A percentile compares a stretch with the other conserved stretches of the same genome.
Evolutionary conservation across 2,888 invertebrate genomes (phyloP).

Genomic region (Tricholauxania praeusta): DNA sequence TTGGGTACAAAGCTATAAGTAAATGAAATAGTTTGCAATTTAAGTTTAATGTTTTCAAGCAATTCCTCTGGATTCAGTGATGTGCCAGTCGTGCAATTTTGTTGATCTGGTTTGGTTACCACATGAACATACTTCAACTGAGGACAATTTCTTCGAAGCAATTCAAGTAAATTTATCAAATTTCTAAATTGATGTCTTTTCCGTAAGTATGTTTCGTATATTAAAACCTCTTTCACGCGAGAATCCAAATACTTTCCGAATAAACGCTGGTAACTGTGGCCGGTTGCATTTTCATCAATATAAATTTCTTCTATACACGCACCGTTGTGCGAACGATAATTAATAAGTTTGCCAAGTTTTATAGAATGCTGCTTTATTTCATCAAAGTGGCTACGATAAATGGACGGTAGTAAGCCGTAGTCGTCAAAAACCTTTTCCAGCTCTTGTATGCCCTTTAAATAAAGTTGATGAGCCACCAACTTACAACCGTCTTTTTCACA

Average conservation of each 20-base stretch:
- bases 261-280: conserved; percentile 79
- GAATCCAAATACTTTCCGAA: conserved; percentile 84
- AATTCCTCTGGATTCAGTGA: conserved; percentile 63
- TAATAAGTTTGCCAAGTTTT: conserved; percentile 17
- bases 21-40: conserved; percentile 72
- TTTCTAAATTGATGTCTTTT: conserved; percentile 86
- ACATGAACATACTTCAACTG: conserved; percentile 73
- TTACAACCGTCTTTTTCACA: conserved; percentile 34
- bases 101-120: conserved; percentile 71
- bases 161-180: conserved; percentile 82
- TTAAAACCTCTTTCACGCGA: conserved; percentile 74
- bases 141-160: conserved; percentile 76
- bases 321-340: conserved; percentile 65
- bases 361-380: conserved; percentile 15
- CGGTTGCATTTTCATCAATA: conserved; percentile 79
- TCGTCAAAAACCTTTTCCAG: neutral
- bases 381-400: conserved; percentile 2
- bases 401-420: neutral
- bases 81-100: conserved; percentile 66
- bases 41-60: conserved; percentile 72
- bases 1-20: conserved; percentile 76
- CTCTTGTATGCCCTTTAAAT: conserved; percentile 25
- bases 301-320: conserved; percentile 79
- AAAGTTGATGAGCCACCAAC: conserved; percentile 35
- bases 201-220: conserved; percentile 88